phyloP scores from a whole-genome alignment of 2,113 vertebrate species.

The Pavo muticus region DNA sequence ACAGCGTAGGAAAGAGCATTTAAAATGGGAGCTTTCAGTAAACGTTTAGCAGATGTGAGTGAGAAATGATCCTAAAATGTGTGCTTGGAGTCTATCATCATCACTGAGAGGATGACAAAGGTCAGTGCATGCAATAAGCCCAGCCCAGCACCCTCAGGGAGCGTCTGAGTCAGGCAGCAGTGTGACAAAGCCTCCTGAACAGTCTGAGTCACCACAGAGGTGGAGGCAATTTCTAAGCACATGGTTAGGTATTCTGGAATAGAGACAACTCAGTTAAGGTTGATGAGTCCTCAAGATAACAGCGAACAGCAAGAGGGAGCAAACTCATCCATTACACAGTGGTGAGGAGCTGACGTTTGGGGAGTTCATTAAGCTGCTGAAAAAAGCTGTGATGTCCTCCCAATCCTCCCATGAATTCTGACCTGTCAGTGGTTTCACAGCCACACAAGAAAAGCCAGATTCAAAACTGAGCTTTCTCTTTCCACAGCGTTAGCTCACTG shows the following conservation, averaged over 20 bases:
- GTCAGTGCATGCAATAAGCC: fast-evolving
- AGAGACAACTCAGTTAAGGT: conserved; percentile 1
- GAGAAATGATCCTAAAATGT: background rate
- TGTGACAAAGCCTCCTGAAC: background rate
- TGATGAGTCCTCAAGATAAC: background rate
- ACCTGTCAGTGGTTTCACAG: background rate
- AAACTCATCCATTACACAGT: background rate
- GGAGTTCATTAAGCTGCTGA: background rate
- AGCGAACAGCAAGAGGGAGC: background rate
- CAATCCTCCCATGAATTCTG: background rate
- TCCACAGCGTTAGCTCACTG: background rate
- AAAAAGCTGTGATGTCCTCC: background rate
- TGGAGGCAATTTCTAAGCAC: background rate
- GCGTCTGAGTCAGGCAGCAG: background rate
- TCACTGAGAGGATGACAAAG: background rate
- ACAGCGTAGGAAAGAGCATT: fast-evolving
- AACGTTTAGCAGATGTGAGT: background rate
- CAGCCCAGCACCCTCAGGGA: background rate
- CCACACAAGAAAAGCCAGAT: background rate
- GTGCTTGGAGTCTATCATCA: background rate
- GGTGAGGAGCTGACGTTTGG: background rate
- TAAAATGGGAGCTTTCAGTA: background rate
- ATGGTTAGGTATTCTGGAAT: background rate
- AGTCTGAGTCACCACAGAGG: background rate
- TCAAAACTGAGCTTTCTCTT: background rate